Evolutionary conservation across 2,888 invertebrate species (phyloP), one percentile per base, ranked within the genome.

Genomic region (Dioctria rufipes): DNA sequence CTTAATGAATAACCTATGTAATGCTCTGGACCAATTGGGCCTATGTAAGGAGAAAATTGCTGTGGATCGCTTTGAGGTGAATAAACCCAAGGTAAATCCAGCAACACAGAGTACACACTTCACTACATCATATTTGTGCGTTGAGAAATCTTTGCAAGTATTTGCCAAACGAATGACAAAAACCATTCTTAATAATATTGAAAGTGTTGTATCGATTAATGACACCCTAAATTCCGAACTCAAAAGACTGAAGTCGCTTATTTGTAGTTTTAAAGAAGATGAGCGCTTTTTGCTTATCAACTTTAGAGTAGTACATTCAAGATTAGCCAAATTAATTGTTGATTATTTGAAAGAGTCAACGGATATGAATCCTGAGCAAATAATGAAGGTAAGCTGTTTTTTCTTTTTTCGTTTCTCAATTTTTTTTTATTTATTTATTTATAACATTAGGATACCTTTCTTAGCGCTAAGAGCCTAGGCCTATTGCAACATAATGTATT

Each of bases 121-220:
- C 13, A 81, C 81, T 13, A 87, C 88, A 13, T 88, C 92, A 3
- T 90, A 91, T 82, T 87, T 91, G 11, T 92, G 91, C 84, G 90
- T 92, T n/a, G 92, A 92, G 85, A 92, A 91, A 85, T 91, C 92
- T 0, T 88, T 92, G 83, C 90, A 91, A 85, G 93, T 94, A 0
- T 94, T 94, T 86, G 94, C 94, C 0, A 93, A 93, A 85, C 90
- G 94, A 67, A 92, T 94, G 86, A 91, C 92, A 0, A 92, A 93
- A 81, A 92, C 92, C 0, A 88, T 94, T 65, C 88, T 91, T 3
- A 91, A 92, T 84, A 92, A 92, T 0, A 86, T 92, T 8, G 90
- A 90, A 49, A 91, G 91, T 25, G 90, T 92, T 83, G 89, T 90
- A 0, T 91, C 92, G 82, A 90, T 92, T 0, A 92, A 92, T 0